Evolutionary conservation across 1,140 invertebrate species (phyloP), one percentile per base, ranked within the genome.

Genomic region (Ceratina japonica): DNA sequence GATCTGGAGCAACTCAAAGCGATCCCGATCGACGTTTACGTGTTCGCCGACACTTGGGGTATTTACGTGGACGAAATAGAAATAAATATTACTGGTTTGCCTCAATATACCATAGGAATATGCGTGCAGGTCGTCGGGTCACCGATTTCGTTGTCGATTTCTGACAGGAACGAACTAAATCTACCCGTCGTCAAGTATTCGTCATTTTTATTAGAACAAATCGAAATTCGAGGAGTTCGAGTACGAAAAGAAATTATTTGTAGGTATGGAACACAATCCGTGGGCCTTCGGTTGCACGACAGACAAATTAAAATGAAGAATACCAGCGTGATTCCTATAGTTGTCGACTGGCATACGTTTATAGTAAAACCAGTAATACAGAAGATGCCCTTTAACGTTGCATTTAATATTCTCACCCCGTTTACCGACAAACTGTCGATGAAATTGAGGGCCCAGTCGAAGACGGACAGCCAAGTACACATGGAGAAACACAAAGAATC

Each of bases 41-140:
- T 91, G 12, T 92, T 88, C 44, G 88, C 90, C 8, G 91, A 90
- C 56, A 91, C 91, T 13, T 93, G 89, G 89, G 92, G 92, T 8
- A 83, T 86, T 59, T 93, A 93, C 78, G 69, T 83, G 0, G 92
- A 93, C 63, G 86, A 92, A 86, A 81, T 93, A n/a, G 78, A 87
- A 1, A 85, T 93, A 27, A 87, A 90, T 44, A 87, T 92, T 8
- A 75, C 86, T 56, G 74, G 90, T 51, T 79, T 92, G 22, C 85
- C 87, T 2, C 73, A 82, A 2, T 91, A 89, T 71, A 78, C 65
- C 37, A 87, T 92, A 75, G 87, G 83, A 27, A 54, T 92, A 20
- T 74, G 89, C 16, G 80, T 92, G 2, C 87, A 92, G 79, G 87
- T 92, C 10, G 72, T 89, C 51, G 88, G 89, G 22, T 80, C 75